Conservation (phyloP, 2,113 vertebrate species). For the Equus przewalskii region DNA sequence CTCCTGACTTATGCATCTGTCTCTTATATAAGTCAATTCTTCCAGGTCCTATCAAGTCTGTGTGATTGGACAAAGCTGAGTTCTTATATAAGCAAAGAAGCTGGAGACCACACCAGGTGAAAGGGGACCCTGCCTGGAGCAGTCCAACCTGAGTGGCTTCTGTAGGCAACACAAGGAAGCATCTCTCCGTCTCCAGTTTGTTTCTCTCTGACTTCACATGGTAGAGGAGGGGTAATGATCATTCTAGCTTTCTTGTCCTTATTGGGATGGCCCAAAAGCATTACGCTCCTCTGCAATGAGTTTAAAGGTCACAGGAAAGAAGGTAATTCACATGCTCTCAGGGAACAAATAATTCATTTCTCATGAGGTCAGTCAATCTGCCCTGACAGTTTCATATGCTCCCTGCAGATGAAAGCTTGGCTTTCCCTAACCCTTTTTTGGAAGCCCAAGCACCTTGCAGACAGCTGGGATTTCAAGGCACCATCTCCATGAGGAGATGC, state of each 20-base stretch:
- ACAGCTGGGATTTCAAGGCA: neutral
- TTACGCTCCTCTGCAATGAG: neutral
- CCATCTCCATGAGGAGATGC: neutral
- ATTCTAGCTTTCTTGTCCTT: neutral
- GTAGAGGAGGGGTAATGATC: neutral
- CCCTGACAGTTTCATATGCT: neutral
- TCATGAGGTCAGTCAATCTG: neutral
- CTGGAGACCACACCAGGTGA: neutral
- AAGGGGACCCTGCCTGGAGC: neutral
- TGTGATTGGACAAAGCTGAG: neutral
- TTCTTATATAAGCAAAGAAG: neutral
- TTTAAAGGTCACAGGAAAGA: neutral
- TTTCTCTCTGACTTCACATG: neutral
- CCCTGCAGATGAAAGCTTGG: neutral
- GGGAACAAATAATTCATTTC: neutral
- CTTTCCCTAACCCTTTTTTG: neutral
- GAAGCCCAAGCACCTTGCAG: neutral
- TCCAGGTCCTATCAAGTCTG: neutral
- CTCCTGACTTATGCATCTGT: neutral
- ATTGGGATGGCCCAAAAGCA: neutral
- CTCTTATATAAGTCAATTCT: neutral
- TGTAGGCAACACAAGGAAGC: neutral
- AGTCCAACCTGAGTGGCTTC: neutral
- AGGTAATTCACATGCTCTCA: neutral
- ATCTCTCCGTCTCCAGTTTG: neutral